phyloP scores from a whole-genome alignment of 2,797 vertebrate genomes.

The Dryobates pubescens region DNA sequence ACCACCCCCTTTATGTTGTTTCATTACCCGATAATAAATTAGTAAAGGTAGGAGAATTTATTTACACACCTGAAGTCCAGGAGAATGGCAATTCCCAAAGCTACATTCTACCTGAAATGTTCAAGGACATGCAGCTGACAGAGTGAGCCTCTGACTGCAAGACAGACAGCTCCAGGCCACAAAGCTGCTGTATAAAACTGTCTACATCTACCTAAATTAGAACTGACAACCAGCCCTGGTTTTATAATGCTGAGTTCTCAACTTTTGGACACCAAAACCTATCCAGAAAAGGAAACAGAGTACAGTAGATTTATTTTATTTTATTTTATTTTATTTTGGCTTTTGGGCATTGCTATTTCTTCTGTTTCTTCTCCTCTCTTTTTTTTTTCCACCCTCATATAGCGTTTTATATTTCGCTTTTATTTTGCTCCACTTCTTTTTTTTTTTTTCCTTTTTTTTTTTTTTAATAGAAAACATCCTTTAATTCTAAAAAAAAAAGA shows the following conservation, averaged over 20 bases:
- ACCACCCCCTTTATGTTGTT: background rate
- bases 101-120: conserved; percentile 78
- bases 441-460: background rate
- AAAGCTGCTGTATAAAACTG: conserved; percentile 76
- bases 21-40: conserved; percentile 57
- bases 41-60: conserved; percentile 46
- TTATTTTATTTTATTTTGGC: background rate
- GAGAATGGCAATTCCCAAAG: conserved; percentile 72
- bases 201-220: conserved; percentile 81
- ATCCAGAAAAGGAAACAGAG: conserved; percentile 49
- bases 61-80: conserved; percentile 66
- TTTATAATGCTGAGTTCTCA: conserved; percentile 75
- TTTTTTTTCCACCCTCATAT: no score
- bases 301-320: background rate
- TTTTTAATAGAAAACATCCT: background rate
- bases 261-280: conserved; percentile 71
- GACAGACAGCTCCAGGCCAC: conserved; percentile 84
- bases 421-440: background rate
- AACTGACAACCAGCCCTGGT: conserved; percentile 80
- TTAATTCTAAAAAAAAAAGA: background rate
- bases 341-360: conserved; percentile 51
- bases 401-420: background rate
- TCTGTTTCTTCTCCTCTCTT: background rate
- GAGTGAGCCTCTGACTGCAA: conserved; percentile 75
- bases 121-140: conserved; percentile 84